A percentile compares a stretch with the other conserved stretches of the same genome.
phyloP scores from a whole-genome alignment of 2,797 vertebrate species.

The Phrynocephalus forsythii region DNA sequence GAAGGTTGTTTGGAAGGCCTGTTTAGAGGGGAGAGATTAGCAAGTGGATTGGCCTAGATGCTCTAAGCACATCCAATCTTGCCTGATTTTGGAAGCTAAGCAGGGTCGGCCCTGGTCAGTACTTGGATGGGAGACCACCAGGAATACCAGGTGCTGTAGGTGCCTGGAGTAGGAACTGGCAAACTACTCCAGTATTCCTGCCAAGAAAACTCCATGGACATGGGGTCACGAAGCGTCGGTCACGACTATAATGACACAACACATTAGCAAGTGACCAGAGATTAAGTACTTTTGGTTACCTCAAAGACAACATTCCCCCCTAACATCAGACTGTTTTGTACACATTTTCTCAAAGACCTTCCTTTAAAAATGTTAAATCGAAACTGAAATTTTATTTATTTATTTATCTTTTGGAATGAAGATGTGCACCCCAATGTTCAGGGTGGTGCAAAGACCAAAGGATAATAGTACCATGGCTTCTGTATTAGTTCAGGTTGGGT shows the following conservation, averaged over 20 bases:
- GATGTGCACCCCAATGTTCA: neutral
- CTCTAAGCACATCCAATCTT: too few relatives aligned
- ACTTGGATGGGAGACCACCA: too few relatives aligned
- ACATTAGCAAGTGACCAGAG: neutral
- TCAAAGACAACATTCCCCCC: neutral
- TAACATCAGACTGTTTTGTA: neutral
- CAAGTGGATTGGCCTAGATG: neutral
- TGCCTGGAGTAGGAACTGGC: too few relatives aligned
- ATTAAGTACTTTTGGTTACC: neutral
- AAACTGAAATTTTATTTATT: too few relatives aligned
- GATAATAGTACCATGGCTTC: neutral
- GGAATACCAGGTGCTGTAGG: too few relatives aligned
- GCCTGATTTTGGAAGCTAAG: too few relatives aligned
- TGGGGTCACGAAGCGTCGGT: too few relatives aligned
- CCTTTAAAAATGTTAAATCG: neutral
- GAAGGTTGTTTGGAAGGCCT: neutral
- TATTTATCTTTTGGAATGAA: neutral
- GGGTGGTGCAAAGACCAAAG: neutral
- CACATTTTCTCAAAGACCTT: neutral
- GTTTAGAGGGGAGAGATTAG: neutral
- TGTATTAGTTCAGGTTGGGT: neutral
- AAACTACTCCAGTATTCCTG: too few relatives aligned
- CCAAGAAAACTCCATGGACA: too few relatives aligned
- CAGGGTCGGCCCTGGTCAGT: too few relatives aligned
- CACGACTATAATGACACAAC: too few relatives aligned